Base-by-base conservation (phyloP, 2,888 invertebrate genomes). In the Cremastinae sp. region DNA sequence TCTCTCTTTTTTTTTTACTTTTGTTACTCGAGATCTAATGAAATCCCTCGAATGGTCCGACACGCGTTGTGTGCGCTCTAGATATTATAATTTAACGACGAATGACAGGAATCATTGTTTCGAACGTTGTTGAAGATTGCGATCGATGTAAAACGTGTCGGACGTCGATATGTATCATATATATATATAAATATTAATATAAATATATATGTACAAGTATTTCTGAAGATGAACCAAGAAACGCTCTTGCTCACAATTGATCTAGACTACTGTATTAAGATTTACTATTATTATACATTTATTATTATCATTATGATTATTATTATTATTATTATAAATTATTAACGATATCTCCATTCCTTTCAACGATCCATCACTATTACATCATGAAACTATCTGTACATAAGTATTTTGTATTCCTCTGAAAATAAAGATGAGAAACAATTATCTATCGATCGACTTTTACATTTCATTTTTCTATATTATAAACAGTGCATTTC, bases 321-420 rank as follows among this genome's bases (percentile, higher is more conserved):
- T n/a, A n/a, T n/a, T n/a, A n/a, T n/a, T n/a, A n/a, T n/a, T n/a
- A n/a, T n/a, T n/a, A n/a, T n/a, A n/a, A 80, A 85, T 84, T 85
- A 85, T 84, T 84, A 86, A 86, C 81, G 83, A 87, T 84, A 85
- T 86, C 85, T 85, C 87, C 86, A 87, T 89, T 89, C 87, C 86
- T 88, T 87, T 85, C 84, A 88, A 84, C 81, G 87, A 87, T 87
- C 86, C 87, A 88, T 84, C 85, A 86, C 86, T 86, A 88, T 88
- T 87, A 87, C 86, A 88, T 88, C 87, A 87, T 79, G 82, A 87
- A 88, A 85, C 88, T 88, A 88, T 87, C 85, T 89, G 89, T 89
- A 89, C 84, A 89, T 89, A 89, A 85, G 85, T 88, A 89, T 89
- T 89, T 89, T 89, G 88, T 89, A 89, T 89, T 88, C 88, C 88